phyloP scores from a whole-genome alignment of 37 sponge, comb jelly and placozoan genomes.

The Ianthella basta region DNA sequence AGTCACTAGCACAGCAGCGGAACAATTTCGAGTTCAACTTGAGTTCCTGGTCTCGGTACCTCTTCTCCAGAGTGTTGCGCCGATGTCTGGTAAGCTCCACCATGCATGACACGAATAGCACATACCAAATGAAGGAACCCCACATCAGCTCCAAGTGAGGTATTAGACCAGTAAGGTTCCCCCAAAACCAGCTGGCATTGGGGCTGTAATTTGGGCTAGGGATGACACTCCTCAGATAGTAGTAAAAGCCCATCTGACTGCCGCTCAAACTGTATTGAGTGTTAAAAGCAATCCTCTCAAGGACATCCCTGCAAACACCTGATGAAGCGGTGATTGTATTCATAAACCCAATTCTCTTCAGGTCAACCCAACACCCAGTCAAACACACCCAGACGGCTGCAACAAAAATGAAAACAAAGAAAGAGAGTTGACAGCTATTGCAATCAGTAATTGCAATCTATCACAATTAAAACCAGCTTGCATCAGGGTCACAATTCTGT shows the following conservation, averaged over 20 bases:
- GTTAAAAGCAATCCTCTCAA: slow-evolving; percentile 84
- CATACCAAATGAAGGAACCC: slow-evolving; percentile 77
- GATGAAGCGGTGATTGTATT: slow-evolving; percentile 31
- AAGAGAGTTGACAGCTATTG: no score
- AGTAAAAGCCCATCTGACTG: slow-evolving; percentile 68
- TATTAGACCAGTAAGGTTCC: slow-evolving; percentile 1
- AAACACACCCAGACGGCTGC: slow-evolving; percentile 72
- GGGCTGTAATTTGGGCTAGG: not conserved
- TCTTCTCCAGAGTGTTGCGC: slow-evolving; percentile 5
- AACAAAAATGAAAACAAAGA: not conserved
- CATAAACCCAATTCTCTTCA: slow-evolving; percentile 55
- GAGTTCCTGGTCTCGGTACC: not conserved
- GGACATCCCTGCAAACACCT: slow-evolving; percentile 81
- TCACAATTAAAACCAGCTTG: no score
- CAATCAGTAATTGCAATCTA: no score
- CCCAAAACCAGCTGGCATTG: not conserved
- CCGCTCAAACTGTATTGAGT: slow-evolving; percentile 78
- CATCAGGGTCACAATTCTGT: no score
- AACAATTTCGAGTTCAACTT: not conserved
- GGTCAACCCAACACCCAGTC: slow-evolving; percentile 82
- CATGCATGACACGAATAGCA: slow-evolving; percentile 48
- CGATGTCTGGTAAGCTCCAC: slow-evolving; percentile 38
- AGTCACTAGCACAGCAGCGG: slow-evolving; percentile 10
- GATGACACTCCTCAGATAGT: slow-evolving; percentile 44
- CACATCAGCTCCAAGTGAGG: slow-evolving; percentile 63